phyloP scores from a whole-genome alignment of 2,797 vertebrate genomes.

The Chelmon rostratus region DNA sequence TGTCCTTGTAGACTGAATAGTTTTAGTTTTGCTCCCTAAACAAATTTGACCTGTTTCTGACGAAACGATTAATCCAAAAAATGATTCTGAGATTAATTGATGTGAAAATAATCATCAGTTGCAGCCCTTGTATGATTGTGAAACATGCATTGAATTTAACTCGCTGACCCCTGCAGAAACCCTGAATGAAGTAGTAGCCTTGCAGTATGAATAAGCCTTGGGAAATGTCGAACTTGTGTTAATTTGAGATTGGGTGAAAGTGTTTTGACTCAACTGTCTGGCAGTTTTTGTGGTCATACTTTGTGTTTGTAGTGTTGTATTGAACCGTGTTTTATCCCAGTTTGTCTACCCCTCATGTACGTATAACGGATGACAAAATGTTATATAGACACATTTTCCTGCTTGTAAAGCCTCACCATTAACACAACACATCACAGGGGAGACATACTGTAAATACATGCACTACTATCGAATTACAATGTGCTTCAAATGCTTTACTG shows the following conservation, averaged over 20 bases:
- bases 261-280: not conserved
- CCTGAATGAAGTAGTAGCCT: not conserved
- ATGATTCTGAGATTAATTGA: not conserved
- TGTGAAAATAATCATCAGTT: not conserved
- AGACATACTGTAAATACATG: not conserved
- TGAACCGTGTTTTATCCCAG: not conserved
- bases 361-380: not conserved
- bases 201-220: not conserved
- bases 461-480: not conserved
- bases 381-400: not conserved
- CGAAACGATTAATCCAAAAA: not conserved
- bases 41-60: not conserved
- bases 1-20: not conserved
- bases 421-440: not conserved
- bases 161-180: not conserved
- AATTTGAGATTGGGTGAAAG: not conserved
- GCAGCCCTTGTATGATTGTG: not conserved
- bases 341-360: not conserved
- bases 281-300: not conserved
- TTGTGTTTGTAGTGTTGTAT: not conserved
- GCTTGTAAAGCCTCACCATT: not conserved
- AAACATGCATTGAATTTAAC: not conserved
- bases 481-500: not conserved
- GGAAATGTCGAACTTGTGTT: not conserved
- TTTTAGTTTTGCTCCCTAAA: not conserved